Conservation (phyloP, 2,113 vertebrate species). For the Egretta garzetta region DNA sequence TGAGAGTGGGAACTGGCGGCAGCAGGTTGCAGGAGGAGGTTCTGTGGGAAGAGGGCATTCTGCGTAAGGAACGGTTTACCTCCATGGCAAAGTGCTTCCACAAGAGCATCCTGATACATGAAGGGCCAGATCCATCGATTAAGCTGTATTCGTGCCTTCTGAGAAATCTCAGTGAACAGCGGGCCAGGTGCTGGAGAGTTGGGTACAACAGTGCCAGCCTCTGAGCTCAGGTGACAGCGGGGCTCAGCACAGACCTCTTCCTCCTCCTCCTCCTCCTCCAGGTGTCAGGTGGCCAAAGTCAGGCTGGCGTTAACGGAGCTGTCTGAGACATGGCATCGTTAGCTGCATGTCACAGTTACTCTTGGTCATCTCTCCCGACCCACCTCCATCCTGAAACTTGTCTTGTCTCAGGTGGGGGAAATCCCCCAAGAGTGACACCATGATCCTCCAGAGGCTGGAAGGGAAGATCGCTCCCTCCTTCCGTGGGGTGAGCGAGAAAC, state of each 20-base stretch:
- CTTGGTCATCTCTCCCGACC: neutral
- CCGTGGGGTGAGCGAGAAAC: neutral
- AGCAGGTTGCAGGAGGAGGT: neutral
- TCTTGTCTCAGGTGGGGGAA: neutral
- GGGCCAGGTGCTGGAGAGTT: neutral
- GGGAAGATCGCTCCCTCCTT: accelerated
- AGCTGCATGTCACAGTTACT: neutral
- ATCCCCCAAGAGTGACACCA: neutral
- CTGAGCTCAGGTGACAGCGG: neutral
- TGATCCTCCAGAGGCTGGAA: neutral
- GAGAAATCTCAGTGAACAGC: neutral
- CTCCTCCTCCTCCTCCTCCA: neutral
- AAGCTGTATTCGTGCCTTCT: neutral
- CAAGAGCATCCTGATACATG: neutral
- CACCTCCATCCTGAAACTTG: neutral
- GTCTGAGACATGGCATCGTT: neutral
- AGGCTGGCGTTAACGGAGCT: neutral
- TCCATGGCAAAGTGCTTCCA: neutral
- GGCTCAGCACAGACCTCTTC: neutral
- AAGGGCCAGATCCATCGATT: neutral
- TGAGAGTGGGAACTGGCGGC: neutral
- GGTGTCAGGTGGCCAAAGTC: neutral
- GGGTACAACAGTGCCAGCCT: neutral
- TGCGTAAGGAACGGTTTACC: neutral
- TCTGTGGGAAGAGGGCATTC: neutral